Percentiles rank a stretch among this genome's conserved stretches.
phyloP scores from a whole-genome alignment of 2,888 invertebrate genomes.

The Drosophila demipolita region DNA sequence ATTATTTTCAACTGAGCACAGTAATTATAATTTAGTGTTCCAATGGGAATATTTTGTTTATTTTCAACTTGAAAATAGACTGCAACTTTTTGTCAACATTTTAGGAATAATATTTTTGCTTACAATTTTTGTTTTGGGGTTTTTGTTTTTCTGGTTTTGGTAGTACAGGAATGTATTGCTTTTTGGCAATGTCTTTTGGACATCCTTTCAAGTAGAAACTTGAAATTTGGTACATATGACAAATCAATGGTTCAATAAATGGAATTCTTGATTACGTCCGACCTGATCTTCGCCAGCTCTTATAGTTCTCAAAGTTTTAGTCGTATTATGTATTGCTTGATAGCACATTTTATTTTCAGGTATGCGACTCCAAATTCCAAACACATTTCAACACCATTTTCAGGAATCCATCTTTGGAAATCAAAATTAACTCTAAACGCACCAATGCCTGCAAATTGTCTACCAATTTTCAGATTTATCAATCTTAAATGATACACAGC shows the following conservation, averaged over 20 bases:
- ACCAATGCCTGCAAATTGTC: slow-evolving; percentile 12
- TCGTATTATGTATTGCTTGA: background rate
- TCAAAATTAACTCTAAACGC: slow-evolving; percentile 18
- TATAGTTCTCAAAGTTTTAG: background rate
- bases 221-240: background rate
- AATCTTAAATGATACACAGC: background rate
- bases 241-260: too few relatives aligned
- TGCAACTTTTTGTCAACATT: background rate
- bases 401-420: background rate
- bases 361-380: background rate
- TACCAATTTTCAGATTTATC: slow-evolving; percentile 10
- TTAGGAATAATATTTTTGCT: background rate
- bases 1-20: background rate
- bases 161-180: background rate
- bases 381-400: background rate
- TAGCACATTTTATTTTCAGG: background rate
- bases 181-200: background rate
- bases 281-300: background rate
- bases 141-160: background rate
- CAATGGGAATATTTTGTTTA: background rate
- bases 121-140: background rate
- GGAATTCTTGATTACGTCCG: background rate
- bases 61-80: background rate
- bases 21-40: background rate
- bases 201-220: too few relatives aligned